These are phyloP conservation scores for Drosophila paracracens DNA, from an alignment of 2,888 invertebrate species.

Conservation along the genomic window DNA sequence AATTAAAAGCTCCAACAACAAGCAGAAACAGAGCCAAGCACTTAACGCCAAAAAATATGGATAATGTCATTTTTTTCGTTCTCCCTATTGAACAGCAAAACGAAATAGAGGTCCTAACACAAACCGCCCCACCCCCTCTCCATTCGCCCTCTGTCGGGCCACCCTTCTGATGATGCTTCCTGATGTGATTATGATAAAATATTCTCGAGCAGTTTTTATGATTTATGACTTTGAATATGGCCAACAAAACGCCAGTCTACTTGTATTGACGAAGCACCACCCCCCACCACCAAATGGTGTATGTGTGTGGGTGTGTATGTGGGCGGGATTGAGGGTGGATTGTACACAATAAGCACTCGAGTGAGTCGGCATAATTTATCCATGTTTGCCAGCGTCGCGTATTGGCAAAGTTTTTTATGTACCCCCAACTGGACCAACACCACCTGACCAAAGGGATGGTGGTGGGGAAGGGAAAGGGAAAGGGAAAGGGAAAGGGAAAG, in stretches of 20 bases:
- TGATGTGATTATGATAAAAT: conserved; percentile 81
- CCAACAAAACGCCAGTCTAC: conserved; percentile 71
- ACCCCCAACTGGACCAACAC: conserved; percentile 24
- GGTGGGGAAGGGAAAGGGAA: background rate
- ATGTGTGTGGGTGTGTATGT: background rate
- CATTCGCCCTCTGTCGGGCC: background rate
- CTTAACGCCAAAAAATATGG: conserved; percentile 80
- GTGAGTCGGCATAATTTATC: conserved; percentile 80
- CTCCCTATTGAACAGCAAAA: conserved; percentile 64
- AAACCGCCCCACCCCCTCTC: background rate
- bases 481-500: too few species aligned
- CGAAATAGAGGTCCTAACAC: conserved; percentile 42
- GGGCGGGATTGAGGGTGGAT: conserved; percentile 24
- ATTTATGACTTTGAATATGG: conserved; percentile 80
- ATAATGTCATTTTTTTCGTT: conserved; percentile 70
- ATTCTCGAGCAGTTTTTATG: conserved; percentile 80
- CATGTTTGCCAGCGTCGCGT: conserved; percentile 64
- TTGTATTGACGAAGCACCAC: conserved; percentile 40
- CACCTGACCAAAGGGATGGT: conserved; percentile 36
- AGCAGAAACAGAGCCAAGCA: conserved; percentile 39
- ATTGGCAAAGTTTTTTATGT: conserved; percentile 58
- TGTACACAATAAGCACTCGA: conserved; percentile 75
- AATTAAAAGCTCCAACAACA: conserved; percentile 67
- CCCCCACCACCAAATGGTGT: conserved; percentile 18
- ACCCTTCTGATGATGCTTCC: conserved; percentile 55